Conservation (phyloP, 2,113 vertebrate species). For the Mesocricetus auratus region DNA sequence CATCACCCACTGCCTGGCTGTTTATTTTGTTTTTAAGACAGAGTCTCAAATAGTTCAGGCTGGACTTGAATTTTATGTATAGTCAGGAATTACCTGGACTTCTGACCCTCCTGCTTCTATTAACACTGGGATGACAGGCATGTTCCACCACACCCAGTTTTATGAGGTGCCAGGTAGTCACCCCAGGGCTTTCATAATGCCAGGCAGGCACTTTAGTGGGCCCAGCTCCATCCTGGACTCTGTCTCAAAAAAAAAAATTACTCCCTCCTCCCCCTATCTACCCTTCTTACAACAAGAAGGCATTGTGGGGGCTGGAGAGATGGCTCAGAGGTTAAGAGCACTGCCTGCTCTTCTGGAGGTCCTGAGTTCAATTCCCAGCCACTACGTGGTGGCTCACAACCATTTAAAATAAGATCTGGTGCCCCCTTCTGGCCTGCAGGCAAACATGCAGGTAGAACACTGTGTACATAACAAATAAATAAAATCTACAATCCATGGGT, state of each 20-base stretch:
- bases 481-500: background rate
- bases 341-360: no score
- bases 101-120: background rate
- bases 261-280: background rate
- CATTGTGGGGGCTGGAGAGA: no score
- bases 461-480: no score
- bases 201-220: background rate
- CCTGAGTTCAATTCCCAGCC: no score
- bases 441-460: no score
- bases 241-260: background rate
- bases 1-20: background rate
- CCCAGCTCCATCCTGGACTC: background rate
- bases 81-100: no score
- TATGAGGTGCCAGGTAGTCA: background rate
- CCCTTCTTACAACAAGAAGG: background rate
- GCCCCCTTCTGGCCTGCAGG: no score
- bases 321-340: no score
- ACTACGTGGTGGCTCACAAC: no score
- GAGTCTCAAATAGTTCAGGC: background rate
- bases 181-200: background rate
- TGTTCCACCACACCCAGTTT: background rate
- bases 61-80: background rate
- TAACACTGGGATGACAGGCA: no score
- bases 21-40: background rate
- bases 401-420: no score